Evolutionary conservation across 2,797 vertebrate genomes (phyloP).

Genomic region (Meriones psammophilus): DNA sequence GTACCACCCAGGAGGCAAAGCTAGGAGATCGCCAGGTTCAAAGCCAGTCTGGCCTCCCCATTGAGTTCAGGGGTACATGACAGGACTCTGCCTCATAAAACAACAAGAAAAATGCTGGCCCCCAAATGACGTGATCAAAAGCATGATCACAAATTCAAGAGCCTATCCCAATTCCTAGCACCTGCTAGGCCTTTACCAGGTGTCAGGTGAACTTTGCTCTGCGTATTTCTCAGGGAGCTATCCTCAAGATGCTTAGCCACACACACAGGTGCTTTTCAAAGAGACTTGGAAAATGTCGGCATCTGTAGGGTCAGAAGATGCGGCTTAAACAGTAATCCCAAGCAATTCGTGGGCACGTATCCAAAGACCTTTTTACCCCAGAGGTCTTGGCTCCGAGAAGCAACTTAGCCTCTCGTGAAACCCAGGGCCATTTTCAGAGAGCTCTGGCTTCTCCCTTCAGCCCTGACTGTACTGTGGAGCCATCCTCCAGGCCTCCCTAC

Average conservation of each 20-base stretch:
- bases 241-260: not conserved
- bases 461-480: too few relatives aligned
- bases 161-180: not conserved
- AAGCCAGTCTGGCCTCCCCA: not conserved
- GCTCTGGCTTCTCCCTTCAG: not conserved
- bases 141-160: too few relatives aligned
- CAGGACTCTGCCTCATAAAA: not conserved
- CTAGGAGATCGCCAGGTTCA: not conserved
- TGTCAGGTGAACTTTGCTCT: not conserved
- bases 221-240: not conserved
- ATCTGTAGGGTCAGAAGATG: not conserved
- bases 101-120: not conserved
- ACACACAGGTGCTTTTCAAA: not conserved
- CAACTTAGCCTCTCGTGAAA: not conserved
- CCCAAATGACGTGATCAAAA: not conserved
- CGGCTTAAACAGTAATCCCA: not conserved
- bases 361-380: not conserved
- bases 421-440: not conserved
- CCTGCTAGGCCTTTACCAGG: not conserved
- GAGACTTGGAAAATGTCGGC: not conserved
- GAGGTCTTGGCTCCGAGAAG: constrained; percentile 20
- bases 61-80: not conserved
- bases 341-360: not conserved
- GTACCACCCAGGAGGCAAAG: not conserved
- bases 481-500: too few relatives aligned